Percentiles rank a stretch among this genome's conserved stretches.
Evolutionary conservation across 2,888 invertebrate species (phyloP).

Genomic region (Brachypterus glaber): DNA sequence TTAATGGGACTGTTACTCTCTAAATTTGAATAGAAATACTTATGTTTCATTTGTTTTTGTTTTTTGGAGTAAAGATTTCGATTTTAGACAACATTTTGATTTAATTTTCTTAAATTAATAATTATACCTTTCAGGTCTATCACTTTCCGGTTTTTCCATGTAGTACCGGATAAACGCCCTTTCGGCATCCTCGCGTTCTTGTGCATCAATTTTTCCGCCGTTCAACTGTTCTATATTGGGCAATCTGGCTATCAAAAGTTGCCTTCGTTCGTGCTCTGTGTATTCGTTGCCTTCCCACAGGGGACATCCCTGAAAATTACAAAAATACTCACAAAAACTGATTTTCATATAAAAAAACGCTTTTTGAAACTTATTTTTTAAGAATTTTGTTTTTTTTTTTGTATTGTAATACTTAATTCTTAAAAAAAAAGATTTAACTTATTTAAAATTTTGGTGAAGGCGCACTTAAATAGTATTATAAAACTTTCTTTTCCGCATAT

Average conservation of each 20-base stretch:
- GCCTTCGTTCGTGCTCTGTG: constrained; percentile 80
- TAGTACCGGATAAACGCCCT: constrained; percentile 87
- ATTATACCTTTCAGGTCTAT: constrained; percentile 64
- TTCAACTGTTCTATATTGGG: constrained; percentile 80
- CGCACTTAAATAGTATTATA: too few species aligned
- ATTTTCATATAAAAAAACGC: constrained; percentile 3
- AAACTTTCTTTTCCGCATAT: too few species aligned
- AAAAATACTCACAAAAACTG: too few species aligned
- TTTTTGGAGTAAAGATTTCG: too few species aligned
- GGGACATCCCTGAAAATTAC: constrained; percentile 54
- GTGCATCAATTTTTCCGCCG: constrained; percentile 71
- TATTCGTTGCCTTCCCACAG: constrained; percentile 70
- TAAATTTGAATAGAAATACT: too few species aligned
- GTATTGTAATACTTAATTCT: constrained; percentile 5
- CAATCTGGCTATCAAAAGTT: constrained; percentile 77
- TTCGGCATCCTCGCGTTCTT: constrained; percentile 87
- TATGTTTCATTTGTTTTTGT: too few species aligned
- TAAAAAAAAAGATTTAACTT: neutral
- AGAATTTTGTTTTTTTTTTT: too few species aligned
- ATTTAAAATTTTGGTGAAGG: neutral
- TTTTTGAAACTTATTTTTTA: neutral
- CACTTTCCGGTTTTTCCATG: constrained; percentile 78
- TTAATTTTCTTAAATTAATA: too few species aligned
- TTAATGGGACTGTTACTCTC: too few species aligned
- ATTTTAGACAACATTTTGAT: too few species aligned